Base-by-base conservation (phyloP, 2,113 vertebrate species). In the Perognathus longimembris region DNA sequence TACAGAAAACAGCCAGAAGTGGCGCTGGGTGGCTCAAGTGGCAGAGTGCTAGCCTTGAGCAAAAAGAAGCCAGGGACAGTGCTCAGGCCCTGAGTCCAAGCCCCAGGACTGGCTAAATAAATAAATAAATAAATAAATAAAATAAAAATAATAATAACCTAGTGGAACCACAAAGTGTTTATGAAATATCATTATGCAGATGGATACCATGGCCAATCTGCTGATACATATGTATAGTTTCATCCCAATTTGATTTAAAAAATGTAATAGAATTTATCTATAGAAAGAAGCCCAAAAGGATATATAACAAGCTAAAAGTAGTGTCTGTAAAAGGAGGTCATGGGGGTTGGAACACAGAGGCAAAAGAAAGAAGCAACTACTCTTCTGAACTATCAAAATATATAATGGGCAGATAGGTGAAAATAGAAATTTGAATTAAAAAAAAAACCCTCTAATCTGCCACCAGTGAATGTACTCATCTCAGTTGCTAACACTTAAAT, bases 101-200 rank as follows among this genome's bases (percentile, higher is more conserved):
- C n/a, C n/a, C n/a, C n/a, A n/a, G n/a, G n/a, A n/a, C n/a, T n/a
- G n/a, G n/a, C n/a, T n/a, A n/a, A n/a, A n/a, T n/a, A n/a, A n/a
- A n/a, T n/a, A n/a, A n/a, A n/a, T n/a, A n/a, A n/a, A n/a, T n/a
- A n/a, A n/a, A n/a, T n/a, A n/a, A n/a, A n/a, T n/a, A n/a, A n/a
- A n/a, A n/a, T n/a, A n/a, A 63, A 59, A 92, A 76, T 22, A 32
- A 93, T 71, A 90, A 77, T 22, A 32, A 92, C 73, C 42, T 57
- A 14, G 36, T 10, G 11, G 45, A 74, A 77, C 34, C 14, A 22
- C 32, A 85, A 75, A 42, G 80, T 64, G 34, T 38, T 71, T 22
- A 32, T 2, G 61, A 85, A 8, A n/a, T 24, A 70, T 5, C 30
- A 45, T 40, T 4, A 14, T 1, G 21, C 38, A 32, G 14, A 24